phyloP scores from a whole-genome alignment of 2,797 vertebrate genomes.

The Merluccius polli region DNA sequence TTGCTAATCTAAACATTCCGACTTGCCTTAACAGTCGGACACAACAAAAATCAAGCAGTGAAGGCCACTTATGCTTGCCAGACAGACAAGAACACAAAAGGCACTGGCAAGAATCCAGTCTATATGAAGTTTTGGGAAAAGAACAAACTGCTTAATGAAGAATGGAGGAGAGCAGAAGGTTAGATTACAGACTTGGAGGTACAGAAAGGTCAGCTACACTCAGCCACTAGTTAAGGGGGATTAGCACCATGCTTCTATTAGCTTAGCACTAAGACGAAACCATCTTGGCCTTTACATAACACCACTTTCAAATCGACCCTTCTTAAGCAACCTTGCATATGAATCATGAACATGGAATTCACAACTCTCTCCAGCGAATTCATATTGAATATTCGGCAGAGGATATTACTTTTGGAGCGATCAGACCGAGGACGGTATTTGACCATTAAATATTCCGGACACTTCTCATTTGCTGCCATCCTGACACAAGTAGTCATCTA shows the following conservation, averaged over 20 bases:
- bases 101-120: neutral
- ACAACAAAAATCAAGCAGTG: no score
- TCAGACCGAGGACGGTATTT: constrained; percentile 45
- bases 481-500: constrained; percentile 50
- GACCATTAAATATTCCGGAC: constrained; percentile 49
- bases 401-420: constrained; percentile 39
- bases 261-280: constrained; percentile 26
- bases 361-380: constrained; percentile 47
- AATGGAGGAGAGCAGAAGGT: constrained; percentile 13
- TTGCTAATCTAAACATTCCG: no score
- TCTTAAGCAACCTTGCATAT: constrained; percentile 45
- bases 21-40: no score
- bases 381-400: constrained; percentile 48
- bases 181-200: constrained; percentile 3
- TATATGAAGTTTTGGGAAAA: constrained; percentile 10
- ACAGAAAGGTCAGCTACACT: constrained; percentile 11
- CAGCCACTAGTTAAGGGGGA: constrained; percentile 32
- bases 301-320: constrained; percentile 48
- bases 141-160: constrained; percentile 31
- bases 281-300: constrained; percentile 49
- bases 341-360: constrained; percentile 49
- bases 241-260: constrained; percentile 17
- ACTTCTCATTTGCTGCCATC: constrained; percentile 45
- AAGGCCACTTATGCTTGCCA: no score
- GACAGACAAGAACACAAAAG: no score